Conservation (phyloP, 2,888 invertebrate genomes). For the Synergus itoensis region DNA sequence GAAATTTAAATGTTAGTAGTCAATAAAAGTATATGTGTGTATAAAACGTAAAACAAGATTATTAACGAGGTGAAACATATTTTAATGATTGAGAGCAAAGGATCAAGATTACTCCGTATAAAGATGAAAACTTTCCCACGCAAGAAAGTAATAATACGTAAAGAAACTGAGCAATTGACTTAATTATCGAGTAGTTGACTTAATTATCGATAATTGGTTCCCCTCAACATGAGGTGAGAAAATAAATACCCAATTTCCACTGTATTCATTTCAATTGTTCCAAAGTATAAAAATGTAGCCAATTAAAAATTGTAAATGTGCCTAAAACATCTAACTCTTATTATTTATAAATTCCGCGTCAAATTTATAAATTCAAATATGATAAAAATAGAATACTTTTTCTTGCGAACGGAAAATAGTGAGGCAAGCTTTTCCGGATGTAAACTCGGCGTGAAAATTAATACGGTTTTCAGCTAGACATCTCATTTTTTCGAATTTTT, state of each 20-base stretch:
- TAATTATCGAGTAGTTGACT: slow-evolving; percentile 31
- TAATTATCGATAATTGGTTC: slow-evolving; percentile 38
- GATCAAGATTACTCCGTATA: background rate
- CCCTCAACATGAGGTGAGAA: slow-evolving; percentile 12
- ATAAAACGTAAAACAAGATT: background rate
- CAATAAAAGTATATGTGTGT: background rate
- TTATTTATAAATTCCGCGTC: background rate
- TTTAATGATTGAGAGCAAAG: background rate
- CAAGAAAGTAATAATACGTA: slow-evolving; percentile 23
- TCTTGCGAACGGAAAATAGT: background rate
- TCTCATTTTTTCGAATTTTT: slow-evolving; percentile 38
- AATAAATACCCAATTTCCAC: background rate
- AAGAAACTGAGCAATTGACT: slow-evolving; percentile 7
- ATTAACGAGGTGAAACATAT: background rate
- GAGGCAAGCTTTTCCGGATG: background rate
- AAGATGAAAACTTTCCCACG: slow-evolving; percentile 33
- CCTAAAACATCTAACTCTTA: background rate
- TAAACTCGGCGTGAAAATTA: slow-evolving; percentile 23
- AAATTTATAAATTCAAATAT: background rate
- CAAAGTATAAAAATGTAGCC: background rate
- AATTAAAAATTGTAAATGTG: background rate
- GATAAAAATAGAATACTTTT: background rate
- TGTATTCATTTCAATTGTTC: slow-evolving; percentile 6
- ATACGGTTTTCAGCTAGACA: slow-evolving; percentile 53
- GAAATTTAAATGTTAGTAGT: background rate